Base-by-base conservation (phyloP, 2,797 vertebrate species). In the Melanotaenia maccullochi region DNA sequence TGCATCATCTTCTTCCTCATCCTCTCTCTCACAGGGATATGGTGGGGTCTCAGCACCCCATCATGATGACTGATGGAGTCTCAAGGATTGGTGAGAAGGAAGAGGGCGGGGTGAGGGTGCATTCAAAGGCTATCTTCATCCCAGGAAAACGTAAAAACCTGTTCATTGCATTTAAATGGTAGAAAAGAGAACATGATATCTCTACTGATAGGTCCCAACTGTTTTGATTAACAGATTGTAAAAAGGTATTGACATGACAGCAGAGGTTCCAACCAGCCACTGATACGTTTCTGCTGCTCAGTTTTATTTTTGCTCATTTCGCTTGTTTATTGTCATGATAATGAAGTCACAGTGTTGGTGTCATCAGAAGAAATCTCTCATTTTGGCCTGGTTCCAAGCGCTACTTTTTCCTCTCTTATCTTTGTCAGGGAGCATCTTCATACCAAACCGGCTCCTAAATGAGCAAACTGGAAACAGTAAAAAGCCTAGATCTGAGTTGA, bases 321-420 rank as follows among this genome's bases (percentile, higher is more conserved):
- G 76, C 86, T 88, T 92, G 87, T 93, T 93, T 90, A 89, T 92
- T 93, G 87, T 92, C 89, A 90, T 90, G 88, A 87, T 93, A 93
- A 92, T 92, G 89, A 91, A 88, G 89, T 92, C 80, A 79, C 89
- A 83, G 82, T 82, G 86, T 89, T 77, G 73, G 82, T 93, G 91
- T 91, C 91, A 90, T 89, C 88, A 79, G 87, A 86, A 92, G 84
- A 90, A 88, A 91, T 91, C 85, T 85, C 76, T 86, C 73, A 72
- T 88, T 86, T 90, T 92, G 92, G 90, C 90, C 84, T 78, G 60
- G 69, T 87, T 92, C 88, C 90, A 85, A 88, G 82, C 84, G 72
- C 84, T 77, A 87, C 86, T 85, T 78, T 79, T 80, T 77, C 30
- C 81, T 72, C 71, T 79, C 82, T 75, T 85, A 68, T 90, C 90